phyloP scores from a whole-genome alignment of 2,113 vertebrate species.

The Anguilla rostrata region DNA sequence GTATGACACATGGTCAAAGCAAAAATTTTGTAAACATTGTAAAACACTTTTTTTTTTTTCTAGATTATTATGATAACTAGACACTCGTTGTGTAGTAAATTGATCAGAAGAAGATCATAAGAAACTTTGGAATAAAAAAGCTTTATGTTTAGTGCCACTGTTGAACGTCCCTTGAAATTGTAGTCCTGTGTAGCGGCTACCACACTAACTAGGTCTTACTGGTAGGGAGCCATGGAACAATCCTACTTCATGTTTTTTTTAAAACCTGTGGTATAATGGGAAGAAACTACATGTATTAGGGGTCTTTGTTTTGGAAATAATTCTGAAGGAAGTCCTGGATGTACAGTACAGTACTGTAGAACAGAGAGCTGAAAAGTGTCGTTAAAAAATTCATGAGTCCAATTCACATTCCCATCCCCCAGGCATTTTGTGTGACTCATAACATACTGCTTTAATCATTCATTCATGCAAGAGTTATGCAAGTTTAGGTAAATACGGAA shows the following conservation, averaged over 20 bases:
- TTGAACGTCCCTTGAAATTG: background rate
- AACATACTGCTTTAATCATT: conserved; percentile 47
- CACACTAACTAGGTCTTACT: background rate
- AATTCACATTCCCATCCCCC: conserved; percentile 36
- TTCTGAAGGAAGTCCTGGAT: conserved; percentile 22
- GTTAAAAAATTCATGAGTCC: conserved; percentile 52
- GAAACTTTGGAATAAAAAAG: too few species aligned
- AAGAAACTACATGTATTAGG: background rate
- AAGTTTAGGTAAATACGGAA: too few species aligned
- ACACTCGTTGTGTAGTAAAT: too few species aligned
- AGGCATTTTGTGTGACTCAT: conserved; percentile 41
- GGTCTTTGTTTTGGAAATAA: background rate
- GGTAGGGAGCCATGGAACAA: background rate
- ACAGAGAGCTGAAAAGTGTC: conserved; percentile 46
- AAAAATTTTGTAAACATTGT: too few species aligned
- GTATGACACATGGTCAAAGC: too few species aligned
- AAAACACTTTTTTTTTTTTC: too few species aligned
- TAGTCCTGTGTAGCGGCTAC: background rate
- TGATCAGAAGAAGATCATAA: too few species aligned
- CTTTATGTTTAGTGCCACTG: background rate
- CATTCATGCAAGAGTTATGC: conserved; percentile 25
- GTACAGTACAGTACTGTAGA: conserved; percentile 15
- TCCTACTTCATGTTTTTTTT: background rate
- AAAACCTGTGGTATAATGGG: background rate
- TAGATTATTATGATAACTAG: too few species aligned